Evolutionary conservation across 2,797 vertebrate species (phyloP), one percentile per base, ranked within the genome.

Genomic region (Perodicticus potto): DNA sequence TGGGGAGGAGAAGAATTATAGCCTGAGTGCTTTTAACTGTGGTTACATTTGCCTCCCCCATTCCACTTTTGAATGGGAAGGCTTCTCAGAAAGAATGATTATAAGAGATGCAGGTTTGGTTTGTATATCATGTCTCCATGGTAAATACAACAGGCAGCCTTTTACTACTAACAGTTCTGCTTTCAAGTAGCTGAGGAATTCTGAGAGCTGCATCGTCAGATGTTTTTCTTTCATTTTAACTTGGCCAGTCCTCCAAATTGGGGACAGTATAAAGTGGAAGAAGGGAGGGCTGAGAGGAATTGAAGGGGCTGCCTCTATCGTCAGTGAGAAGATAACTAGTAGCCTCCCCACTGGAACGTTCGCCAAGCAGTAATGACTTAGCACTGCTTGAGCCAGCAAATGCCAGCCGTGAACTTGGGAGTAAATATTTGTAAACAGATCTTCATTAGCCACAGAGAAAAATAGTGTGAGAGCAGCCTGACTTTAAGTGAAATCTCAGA

Each of bases 311-410:
- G 97, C 86, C 94, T 80, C 97, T 81, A 72, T 90, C 97, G 95
- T 97, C 97, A 61, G 61, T n/a, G 87, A 97, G 96, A 86, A 97
- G 97, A 91, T 93, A 77, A 89, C 94, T 95, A 86, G 96, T 97
- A 74, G 40, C 86, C 97, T 98, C 88, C 97, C 97, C 88, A 13
- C 89, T 95, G 97, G 94, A 97, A 93, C 57, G 61, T 34, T 93
- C 96, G 94, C 96, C 98, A 97, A 97, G 97, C 95, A 77, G 27
- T 98, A 98, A 97, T 97, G 97, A 97, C 96, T 97, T 97, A 87
- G 98, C 89, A 53, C 89, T 77, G 95, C 86, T 65, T 37, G 89
- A 95, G 97, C 95, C 97, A 97, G 97, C 96, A 82, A 3, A 0
- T 43, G 77, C 96, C 91, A 94, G 87, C 94, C 97, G 45, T 82